These are phyloP conservation scores for Malaclemys terrapin DNA, from an alignment of 2,113 vertebrate species.

Conservation along the genomic window DNA sequence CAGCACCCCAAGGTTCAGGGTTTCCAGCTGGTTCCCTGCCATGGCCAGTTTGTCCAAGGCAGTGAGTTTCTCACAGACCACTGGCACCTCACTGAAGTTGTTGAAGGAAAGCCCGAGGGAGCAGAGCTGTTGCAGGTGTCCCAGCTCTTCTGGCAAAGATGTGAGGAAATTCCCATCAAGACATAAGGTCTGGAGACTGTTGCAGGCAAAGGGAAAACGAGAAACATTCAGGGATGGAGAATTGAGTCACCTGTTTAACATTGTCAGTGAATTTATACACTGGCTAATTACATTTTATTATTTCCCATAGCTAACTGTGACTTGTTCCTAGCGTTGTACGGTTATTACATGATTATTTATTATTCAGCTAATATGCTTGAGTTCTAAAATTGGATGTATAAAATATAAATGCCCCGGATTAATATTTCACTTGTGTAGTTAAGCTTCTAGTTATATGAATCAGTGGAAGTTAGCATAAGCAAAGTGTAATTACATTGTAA, in stretches of 20 bases:
- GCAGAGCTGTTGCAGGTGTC: conserved; percentile 88
- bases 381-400: not conserved
- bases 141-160: conserved; percentile 90
- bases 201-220: conserved; percentile 13
- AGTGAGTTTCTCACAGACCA: conserved; percentile 86
- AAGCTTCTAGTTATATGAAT: not conserved
- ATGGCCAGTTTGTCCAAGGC: conserved; percentile 89
- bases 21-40: conserved; percentile 91
- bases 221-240: not conserved
- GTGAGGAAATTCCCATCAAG: conserved; percentile 94
- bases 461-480: not conserved
- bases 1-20: conserved; percentile 83
- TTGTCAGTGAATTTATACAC: not conserved
- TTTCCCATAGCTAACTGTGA: not conserved
- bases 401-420: not conserved
- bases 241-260: not conserved
- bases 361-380: not conserved
- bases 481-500: not conserved
- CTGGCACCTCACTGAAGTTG: conserved; percentile 87
- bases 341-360: not conserved
- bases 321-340: not conserved
- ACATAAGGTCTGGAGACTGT: conserved; percentile 92
- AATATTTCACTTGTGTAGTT: not conserved
- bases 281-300: not conserved
- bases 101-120: conserved; percentile 95